Evolutionary conservation across 2,888 invertebrate species (phyloP).

Genomic region (Ceriagrion tenellum): DNA sequence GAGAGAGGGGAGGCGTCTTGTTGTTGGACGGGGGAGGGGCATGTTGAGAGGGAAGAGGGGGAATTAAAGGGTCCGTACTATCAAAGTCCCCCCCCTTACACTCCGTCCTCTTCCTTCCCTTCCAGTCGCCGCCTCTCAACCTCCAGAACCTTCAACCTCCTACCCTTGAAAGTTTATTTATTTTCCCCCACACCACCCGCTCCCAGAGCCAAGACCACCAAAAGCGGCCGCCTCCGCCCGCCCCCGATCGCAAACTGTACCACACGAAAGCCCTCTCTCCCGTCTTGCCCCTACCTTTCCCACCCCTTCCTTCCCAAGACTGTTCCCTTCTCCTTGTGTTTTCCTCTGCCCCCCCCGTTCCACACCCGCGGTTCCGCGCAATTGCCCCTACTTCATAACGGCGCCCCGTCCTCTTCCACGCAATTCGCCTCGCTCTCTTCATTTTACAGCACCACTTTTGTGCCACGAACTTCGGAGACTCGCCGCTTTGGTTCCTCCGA

Average conservation of each 20-base stretch:
- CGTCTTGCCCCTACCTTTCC: neutral
- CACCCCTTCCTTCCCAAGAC: neutral
- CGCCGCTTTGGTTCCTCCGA: neutral
- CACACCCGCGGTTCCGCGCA: neutral
- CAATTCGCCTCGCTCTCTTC: neutral
- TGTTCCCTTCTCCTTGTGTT: neutral
- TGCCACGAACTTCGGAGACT: neutral
- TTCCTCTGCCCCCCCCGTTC: neutral
- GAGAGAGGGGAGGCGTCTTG: neutral
- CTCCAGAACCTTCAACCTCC: neutral
- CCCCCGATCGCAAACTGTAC: neutral
- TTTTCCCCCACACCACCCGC: neutral
- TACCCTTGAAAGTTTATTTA: conserved; percentile 33
- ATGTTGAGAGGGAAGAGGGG: neutral
- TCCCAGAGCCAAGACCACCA: neutral
- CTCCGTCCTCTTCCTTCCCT: neutral
- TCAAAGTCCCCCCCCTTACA: neutral
- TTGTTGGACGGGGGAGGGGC: neutral
- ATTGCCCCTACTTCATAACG: neutral
- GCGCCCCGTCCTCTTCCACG: neutral
- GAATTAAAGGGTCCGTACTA: neutral
- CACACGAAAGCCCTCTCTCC: neutral
- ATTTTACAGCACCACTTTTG: neutral
- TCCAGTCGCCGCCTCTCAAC: neutral
- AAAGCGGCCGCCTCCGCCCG: neutral